Base-by-base conservation (phyloP, 1,140 invertebrate species). In the Gryllus bimaculatus region DNA sequence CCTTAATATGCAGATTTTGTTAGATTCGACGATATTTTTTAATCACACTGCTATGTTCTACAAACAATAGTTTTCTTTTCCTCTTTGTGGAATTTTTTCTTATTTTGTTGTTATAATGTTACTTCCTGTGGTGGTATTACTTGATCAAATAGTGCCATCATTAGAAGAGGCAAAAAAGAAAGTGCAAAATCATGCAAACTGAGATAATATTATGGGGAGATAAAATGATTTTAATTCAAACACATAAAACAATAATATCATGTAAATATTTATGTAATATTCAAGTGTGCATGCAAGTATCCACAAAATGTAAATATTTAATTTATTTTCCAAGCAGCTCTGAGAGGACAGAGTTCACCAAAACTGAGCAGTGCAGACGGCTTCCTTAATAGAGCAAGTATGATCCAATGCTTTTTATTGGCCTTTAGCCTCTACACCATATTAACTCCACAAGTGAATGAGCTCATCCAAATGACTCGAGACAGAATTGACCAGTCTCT, bases 391-490 rank as follows among this genome's bases (percentile, higher is more conserved):
- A 99, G 87, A 0, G 97, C 99, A 0, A 99, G 98, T 12, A 99
- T 98, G 87, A 99, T 98, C 83, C 99, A 89, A 90, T 99, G 98
- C 87, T 99, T 99, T 82, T 99, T 99, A n/a, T 81, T 98, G 90
- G 73, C 98, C 98, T 87, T 98, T 98, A 13, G 98, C 98, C 86
- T 99, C 97, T 0, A 98, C 98, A 88, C 99, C 98, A 87, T 99
- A 99, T 88, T 99, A 98, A 83, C 97, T 98, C 98, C 98, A 99
- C 13, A 99, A 88, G 82, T 96, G 90, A 83, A 99, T 97, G 88
- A 99, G 99, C 89, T 99, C 98, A 87, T 99, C 98, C 82, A 99
- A 89, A 90, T 99, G 98, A 88, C 99, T 98, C 49, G 98, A 97
- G 78, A 98, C 81, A 99, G 87, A 84, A 99, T 99, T 15, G 97